Base-by-base conservation (phyloP, 53 echinoderm and acorn worm genomes). In the Temnopleurus reevesii region DNA sequence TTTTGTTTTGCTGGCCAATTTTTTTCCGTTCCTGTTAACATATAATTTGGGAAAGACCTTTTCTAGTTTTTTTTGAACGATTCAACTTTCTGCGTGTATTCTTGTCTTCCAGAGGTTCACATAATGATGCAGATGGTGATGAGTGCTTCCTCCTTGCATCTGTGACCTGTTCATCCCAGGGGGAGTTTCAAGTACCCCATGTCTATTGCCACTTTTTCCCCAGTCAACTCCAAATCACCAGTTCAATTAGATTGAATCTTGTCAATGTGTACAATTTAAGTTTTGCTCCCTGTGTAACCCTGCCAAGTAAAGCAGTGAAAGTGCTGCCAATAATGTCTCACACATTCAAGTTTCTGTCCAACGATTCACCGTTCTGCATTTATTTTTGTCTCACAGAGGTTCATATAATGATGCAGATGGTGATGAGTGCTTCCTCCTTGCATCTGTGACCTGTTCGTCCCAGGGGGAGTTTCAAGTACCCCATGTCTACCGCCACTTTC, bases 141-240 rank as follows among this genome's bases (percentile, higher is more conserved):
- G 81, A 80, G 26, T 30, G 46, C 2, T 89, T 86, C 33, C 89
- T 84, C 21, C 35, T 93, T 5, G 93, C 80, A 15, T 93, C 93
- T 2, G 89, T 93, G 19, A 33, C 85, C 45, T 46, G 81, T 25
- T 31, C 91, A 0, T 49, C 36, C 54, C 86, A 61, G 34, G 86
- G 82, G 21, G 92, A 94, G 33, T 86, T 90, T 6, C 71, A 82
- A 31, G 80, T 80, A 38, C 90, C 90, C 65, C 82, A 91, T 61
- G 81, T 87, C 29, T 94, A 92, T 55, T 21, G 46, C 5, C 33
- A 81, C 27, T 94, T 90, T 43, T 83, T 94, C 13, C 76, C 94
- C 23, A 90, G 90, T 12, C 81, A 90, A 36, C 64, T 92, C 12
- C 61, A 66, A 38, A 90, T 94, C 60, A 53, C 80, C 36, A 65